Percentiles rank a stretch among this genome's conserved stretches.
Conservation (phyloP, 2,113 vertebrate species). For the Oophaga pumilio region DNA sequence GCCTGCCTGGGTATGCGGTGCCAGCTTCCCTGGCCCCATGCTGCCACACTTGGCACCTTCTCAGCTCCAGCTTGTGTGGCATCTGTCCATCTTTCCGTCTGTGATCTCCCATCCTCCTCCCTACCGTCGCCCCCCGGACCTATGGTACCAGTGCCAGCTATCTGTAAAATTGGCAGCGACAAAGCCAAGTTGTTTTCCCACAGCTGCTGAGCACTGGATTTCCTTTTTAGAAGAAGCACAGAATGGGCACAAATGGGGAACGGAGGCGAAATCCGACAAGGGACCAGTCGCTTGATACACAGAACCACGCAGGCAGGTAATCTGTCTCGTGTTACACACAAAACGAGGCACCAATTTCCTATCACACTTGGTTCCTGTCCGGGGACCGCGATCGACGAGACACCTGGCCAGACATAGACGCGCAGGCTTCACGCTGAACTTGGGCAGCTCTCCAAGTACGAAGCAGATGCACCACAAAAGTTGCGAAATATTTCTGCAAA, state of each 20-base stretch:
- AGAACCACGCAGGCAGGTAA: slow-evolving; percentile 5
- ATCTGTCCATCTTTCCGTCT: slow-evolving; percentile 69
- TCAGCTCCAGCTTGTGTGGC: slow-evolving; percentile 68
- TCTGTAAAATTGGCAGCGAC: slow-evolving; percentile 70
- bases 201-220: slow-evolving; percentile 66
- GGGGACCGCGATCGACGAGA: not conserved
- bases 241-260: slow-evolving; percentile 49
- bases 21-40: slow-evolving; percentile 64
- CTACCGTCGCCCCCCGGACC: slow-evolving; percentile 65
- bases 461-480: slow-evolving; percentile 17
- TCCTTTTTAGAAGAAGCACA: slow-evolving; percentile 29
- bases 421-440: not conserved
- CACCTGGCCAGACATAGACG: not conserved
- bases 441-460: slow-evolving; percentile 9
- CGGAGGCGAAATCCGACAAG: slow-evolving; percentile 60
- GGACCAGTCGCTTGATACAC: slow-evolving; percentile 63
- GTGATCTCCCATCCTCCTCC: slow-evolving; percentile 63
- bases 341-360: not conserved
- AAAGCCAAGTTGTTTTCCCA: slow-evolving; percentile 64
- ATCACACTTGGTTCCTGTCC: not conserved
- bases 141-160: slow-evolving; percentile 64
- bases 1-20: slow-evolving; percentile 57
- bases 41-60: slow-evolving; percentile 67
- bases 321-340: slow-evolving; percentile 13
- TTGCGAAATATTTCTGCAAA: not conserved